A percentile compares a stretch with the other conserved stretches of the same genome.
These are phyloP conservation scores for Ictidomys tridecemlineatus DNA, from an alignment of 2,113 vertebrate genomes.

Conservation along the genomic window DNA sequence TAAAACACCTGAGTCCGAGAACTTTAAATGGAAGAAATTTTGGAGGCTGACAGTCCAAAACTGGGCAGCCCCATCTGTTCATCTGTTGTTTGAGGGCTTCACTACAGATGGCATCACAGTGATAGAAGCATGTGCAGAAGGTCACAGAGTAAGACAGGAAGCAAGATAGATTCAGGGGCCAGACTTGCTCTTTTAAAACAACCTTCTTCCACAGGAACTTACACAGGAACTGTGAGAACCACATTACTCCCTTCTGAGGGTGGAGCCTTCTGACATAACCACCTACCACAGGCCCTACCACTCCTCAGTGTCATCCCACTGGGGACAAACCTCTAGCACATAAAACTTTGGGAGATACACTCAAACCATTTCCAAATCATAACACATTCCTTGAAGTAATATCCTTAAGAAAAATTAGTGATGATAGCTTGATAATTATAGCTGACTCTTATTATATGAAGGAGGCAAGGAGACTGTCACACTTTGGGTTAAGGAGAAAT, in stretches of 20 bases:
- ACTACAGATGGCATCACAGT: not conserved
- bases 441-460: no score
- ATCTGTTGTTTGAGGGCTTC: not conserved
- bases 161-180: not conserved
- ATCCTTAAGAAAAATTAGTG: not conserved
- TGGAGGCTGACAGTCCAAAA: not conserved
- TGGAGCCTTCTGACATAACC: not conserved
- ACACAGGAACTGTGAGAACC: not conserved
- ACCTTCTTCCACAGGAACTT: not conserved
- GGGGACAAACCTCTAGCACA: not conserved
- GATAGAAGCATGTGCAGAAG: not conserved
- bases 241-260: not conserved
- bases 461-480: not conserved
- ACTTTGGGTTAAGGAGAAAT: not conserved
- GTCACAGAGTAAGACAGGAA: not conserved
- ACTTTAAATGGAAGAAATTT: not conserved
- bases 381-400: not conserved
- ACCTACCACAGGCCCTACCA: no score
- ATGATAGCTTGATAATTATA: not conserved
- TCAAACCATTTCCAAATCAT: not conserved
- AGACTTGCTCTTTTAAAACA: not conserved
- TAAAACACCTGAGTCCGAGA: not conserved
- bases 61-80: not conserved
- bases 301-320: not conserved
- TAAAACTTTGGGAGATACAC: no score